Conservation (phyloP, 1,140 invertebrate genomes). For the Onthophagus taurus region DNA sequence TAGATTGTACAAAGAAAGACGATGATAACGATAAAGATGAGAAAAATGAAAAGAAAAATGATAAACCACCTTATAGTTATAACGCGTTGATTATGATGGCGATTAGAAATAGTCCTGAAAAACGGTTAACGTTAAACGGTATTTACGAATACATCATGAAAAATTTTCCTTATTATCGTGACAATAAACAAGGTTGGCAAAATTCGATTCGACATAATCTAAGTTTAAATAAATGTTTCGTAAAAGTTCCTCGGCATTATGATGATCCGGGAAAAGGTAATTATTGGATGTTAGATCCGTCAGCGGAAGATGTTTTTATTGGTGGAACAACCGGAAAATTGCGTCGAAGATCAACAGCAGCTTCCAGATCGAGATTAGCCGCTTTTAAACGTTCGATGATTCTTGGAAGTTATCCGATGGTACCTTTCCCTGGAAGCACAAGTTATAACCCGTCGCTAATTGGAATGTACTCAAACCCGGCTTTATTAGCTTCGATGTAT, state of each 20-base stretch:
- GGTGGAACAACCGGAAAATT: conserved; percentile 94
- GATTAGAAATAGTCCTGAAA: conserved; percentile 86
- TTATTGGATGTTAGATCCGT: conserved; percentile 94
- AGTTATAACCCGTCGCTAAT: conserved; percentile 42
- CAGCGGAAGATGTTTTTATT: conserved; percentile 94
- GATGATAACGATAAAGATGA: conserved; percentile 38
- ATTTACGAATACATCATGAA: conserved; percentile 99
- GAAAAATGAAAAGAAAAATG: conserved; percentile 54
- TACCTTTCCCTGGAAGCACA: conserved; percentile 33
- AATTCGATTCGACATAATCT: conserved; percentile 98
- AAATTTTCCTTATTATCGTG: conserved; percentile 95
- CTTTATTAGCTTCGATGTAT: conserved; percentile 35
- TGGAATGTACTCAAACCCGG: conserved; percentile 39
- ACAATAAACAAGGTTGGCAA: conserved; percentile 98
- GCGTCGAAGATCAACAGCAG: conserved; percentile 75
- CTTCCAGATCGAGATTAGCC: conserved; percentile 72
- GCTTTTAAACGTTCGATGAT: conserved; percentile 69
- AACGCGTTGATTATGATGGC: conserved; percentile 99
- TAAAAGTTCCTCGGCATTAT: conserved; percentile 90
- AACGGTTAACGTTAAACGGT: conserved; percentile 90
- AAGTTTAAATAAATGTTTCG: conserved; percentile 96
- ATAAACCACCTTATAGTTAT: conserved; percentile 96
- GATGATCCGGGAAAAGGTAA: conserved; percentile 93
- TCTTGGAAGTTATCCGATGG: conserved; percentile 44
- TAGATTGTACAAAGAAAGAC: conserved; percentile 51